These are phyloP conservation scores for Cassiopea andromeda DNA, from an alignment of 30 jellyfish, hydroid and myxozoan genomes.

Conservation along the genomic window DNA sequence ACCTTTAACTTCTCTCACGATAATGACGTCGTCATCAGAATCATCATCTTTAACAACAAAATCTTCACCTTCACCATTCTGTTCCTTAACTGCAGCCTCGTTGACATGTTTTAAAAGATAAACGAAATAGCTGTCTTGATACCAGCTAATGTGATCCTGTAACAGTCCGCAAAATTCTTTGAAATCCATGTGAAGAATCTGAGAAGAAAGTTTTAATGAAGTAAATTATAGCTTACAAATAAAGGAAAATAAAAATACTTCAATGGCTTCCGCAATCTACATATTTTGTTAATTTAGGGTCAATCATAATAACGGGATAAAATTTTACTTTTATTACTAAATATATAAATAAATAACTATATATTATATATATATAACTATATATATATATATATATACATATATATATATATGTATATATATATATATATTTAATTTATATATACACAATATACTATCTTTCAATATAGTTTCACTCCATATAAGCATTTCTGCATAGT, in stretches of 20 bases:
- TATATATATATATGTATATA: too few relatives aligned
- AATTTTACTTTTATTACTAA: too few relatives aligned
- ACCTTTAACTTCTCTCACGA: constrained; percentile 43
- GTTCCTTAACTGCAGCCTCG: constrained; percentile 39
- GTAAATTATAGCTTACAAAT: neutral
- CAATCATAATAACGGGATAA: too few relatives aligned
- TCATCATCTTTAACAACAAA: constrained; percentile 11
- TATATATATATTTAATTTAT: too few relatives aligned
- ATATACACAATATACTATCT: too few relatives aligned
- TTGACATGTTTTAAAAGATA: constrained; percentile 51
- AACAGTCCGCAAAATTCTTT: constrained; percentile 63
- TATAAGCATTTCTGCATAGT: too few relatives aligned
- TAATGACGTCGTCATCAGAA: constrained; percentile 56
- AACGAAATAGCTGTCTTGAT: constrained; percentile 48
- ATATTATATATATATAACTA: too few relatives aligned
- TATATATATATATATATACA: too few relatives aligned
- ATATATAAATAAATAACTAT: too few relatives aligned
- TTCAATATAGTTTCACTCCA: too few relatives aligned
- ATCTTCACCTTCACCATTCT: constrained; percentile 25
- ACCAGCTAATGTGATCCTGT: constrained; percentile 68
- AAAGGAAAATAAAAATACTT: neutral
- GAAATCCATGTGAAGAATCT: constrained; percentile 72
- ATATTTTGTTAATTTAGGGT: too few relatives aligned
- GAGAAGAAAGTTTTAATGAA: neutral
- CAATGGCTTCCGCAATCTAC: too few relatives aligned